Base-by-base conservation (phyloP, 2,113 vertebrate species). In the Syngnathus typhle region DNA sequence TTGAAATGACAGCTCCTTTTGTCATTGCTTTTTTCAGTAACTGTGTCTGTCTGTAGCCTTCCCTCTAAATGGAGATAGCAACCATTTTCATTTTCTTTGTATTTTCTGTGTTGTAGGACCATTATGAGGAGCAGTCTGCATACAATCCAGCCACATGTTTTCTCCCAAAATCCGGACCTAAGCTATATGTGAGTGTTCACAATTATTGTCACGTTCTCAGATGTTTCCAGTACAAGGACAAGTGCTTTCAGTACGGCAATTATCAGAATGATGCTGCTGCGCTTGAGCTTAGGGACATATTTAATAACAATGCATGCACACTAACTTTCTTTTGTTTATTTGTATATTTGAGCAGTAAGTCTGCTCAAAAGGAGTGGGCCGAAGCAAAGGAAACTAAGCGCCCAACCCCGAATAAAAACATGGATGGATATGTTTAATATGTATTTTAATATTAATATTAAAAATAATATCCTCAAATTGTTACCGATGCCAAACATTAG, bases 161-260 rank as follows among this genome's bases (percentile, higher is more conserved):
- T 99, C 52, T 92, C 93, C 82, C 94, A 95, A 89, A 99, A 98
- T 83, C 94, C 94, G 7, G 90, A 95, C 41, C 88, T 99, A 81
- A 95, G 83, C 72, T 96, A 95, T 82, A 98, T 99, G 96, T 98
- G 83, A 98, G 96, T 91, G 49, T 7, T 15, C 18, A 46, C 15
- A 23, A 56, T 56, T 32, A 54, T n/a, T n/a, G n/a, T 39, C 19
- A 61, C 19, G 27, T 32, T 32, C 10, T 23, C 7, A 23, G 4
- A 43, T 12, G 3, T 52, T n/a, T 19, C n/a, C 49, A n/a, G 18
- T 51, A 51, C 19, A n/a, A n/a, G 49, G 49, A n/a, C 19, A n/a
- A n/a, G 7, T 52, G 49, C 19, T 52, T 8, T n/a, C 6, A 52
- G 7, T 19, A 52, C 18, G n/a, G 6, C 8, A 6, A n/a, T n/a